phyloP scores from a whole-genome alignment of 2,797 vertebrate species.

The Margarornis squamiger region DNA sequence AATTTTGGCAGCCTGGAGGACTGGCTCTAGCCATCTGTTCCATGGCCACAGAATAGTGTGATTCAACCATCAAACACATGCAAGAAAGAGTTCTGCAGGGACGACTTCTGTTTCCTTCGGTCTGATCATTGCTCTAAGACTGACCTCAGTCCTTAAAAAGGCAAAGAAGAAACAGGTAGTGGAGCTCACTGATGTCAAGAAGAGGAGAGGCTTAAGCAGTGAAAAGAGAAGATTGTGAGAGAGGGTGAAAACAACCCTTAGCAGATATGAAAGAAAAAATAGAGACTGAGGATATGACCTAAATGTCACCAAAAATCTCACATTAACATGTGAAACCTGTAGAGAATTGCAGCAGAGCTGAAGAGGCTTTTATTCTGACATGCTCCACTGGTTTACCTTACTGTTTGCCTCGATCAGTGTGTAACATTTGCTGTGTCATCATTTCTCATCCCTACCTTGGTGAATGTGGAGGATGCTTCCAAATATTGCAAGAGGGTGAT shows the following conservation, averaged over 20 bases:
- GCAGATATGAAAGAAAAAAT: background rate
- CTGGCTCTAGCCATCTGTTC: background rate
- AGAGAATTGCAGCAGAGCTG: background rate
- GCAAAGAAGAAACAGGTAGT: background rate
- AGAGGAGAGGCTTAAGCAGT: background rate
- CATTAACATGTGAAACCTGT: background rate
- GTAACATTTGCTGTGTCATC: background rate
- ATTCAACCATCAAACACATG: background rate
- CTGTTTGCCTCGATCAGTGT: background rate
- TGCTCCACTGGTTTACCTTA: background rate
- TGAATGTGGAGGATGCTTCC: background rate
- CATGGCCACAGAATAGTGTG: background rate
- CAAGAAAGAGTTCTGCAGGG: background rate
- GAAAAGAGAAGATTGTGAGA: background rate
- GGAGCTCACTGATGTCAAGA: background rate
- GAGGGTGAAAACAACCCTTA: background rate
- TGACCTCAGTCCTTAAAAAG: background rate
- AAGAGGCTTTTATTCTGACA: background rate
- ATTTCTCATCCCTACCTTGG: background rate
- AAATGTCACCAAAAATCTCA: background rate
- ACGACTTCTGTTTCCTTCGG: background rate
- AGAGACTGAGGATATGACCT: background rate
- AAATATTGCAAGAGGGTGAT: background rate
- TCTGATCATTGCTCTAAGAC: background rate
- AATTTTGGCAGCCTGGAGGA: background rate